Conservation (phyloP, 1,140 invertebrate species). For the Berghia stephanieae region DNA sequence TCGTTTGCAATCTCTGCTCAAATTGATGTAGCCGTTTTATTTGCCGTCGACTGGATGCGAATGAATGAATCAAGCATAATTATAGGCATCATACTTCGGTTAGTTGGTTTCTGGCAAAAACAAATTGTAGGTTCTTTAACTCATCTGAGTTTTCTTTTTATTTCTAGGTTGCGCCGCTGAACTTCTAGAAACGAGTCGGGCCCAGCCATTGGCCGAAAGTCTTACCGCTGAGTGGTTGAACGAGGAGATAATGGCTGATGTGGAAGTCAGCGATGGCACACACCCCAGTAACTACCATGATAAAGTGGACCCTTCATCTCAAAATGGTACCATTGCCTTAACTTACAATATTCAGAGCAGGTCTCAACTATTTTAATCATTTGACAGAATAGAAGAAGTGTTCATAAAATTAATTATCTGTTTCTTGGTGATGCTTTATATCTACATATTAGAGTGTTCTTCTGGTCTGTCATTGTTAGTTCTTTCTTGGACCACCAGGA, state of each 20-base stretch:
- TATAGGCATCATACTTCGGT: neutral
- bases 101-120: neutral
- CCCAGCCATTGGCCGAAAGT: constrained; percentile 24
- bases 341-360: neutral
- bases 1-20: too few relatives aligned
- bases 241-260: constrained; percentile 18
- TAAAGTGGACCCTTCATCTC: neutral
- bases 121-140: neutral
- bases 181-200: constrained; percentile 21
- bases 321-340: neutral
- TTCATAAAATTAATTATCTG: too few relatives aligned
- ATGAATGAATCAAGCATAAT: neutral
- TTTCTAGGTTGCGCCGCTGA: constrained; percentile 27
- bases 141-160: neutral
- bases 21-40: neutral
- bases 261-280: neutral
- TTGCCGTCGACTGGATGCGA: neutral
- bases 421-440: too few relatives aligned
- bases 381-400: neutral
- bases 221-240: constrained; percentile 28
- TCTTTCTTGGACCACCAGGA: neutral
- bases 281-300: neutral
- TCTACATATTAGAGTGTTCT: neutral
- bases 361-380: neutral
- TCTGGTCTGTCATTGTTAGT: neutral